Evolutionary conservation across 2,888 invertebrate species (phyloP).

Genomic region (Acrocera orbiculus): DNA sequence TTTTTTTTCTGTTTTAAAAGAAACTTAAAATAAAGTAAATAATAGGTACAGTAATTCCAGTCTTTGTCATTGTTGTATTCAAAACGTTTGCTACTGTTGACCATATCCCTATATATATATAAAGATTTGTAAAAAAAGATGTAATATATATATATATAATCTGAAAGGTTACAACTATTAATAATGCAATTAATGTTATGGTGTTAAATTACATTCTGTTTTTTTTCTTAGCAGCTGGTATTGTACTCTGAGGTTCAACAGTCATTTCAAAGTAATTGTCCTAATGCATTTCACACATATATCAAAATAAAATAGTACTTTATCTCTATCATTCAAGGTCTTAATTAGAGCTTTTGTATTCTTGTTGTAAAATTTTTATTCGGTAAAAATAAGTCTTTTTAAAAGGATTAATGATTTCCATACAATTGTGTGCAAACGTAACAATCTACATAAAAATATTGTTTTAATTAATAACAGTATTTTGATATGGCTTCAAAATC

Average conservation of each 20-base stretch:
- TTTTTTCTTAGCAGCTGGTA: constrained; percentile 53
- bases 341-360: constrained; percentile 45
- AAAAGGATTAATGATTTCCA: constrained; percentile 62
- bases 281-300: constrained; percentile 51
- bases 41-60: constrained; percentile 43
- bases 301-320: constrained; percentile 48
- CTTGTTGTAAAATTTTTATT: constrained; percentile 67
- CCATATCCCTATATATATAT: constrained; percentile 42
- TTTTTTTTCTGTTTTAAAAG: constrained; percentile 18
- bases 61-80: constrained; percentile 40
- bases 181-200: constrained; percentile 6
- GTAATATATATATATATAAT: constrained; percentile 40
- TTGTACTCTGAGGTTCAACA: constrained; percentile 52
- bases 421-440: constrained; percentile 71
- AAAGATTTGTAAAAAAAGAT: constrained; percentile 44
- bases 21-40: constrained; percentile 23
- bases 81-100: constrained; percentile 37
- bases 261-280: constrained; percentile 58
- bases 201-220: constrained; percentile 42
- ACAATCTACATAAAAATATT: constrained; percentile 41
- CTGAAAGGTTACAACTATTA: constrained; percentile 29
- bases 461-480: not conserved
- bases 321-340: constrained; percentile 42
- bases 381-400: constrained; percentile 74
- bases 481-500: too few relatives aligned